Conservation (phyloP, 1,140 invertebrate species). For the Hesperophylax magnus region DNA sequence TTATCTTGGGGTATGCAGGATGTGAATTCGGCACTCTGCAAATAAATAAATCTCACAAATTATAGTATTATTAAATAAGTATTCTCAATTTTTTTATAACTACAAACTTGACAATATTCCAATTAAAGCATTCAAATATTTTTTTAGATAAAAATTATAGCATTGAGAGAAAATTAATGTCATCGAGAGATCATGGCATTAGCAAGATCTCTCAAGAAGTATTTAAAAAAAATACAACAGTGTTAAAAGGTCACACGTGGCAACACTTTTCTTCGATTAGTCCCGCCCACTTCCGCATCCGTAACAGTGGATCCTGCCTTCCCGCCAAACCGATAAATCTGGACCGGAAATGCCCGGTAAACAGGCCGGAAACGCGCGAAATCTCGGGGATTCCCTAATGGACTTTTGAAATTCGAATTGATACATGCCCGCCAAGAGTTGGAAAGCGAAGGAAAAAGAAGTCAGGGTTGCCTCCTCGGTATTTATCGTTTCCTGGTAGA, state of each 20-base stretch:
- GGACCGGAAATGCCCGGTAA: slow-evolving; percentile 52
- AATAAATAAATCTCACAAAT: too few relatives aligned
- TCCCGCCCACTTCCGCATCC: slow-evolving; percentile 50
- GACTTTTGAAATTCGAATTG: slow-evolving; percentile 58
- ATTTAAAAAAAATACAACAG: neutral
- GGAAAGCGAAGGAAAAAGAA: neutral
- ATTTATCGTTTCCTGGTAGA: slow-evolving; percentile 37
- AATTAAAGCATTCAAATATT: too few relatives aligned
- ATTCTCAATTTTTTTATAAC: too few relatives aligned
- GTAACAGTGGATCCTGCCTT: slow-evolving; percentile 30
- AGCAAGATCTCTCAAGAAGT: too few relatives aligned
- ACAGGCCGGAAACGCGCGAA: slow-evolving; percentile 47
- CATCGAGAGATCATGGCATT: too few relatives aligned
- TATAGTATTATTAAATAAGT: too few relatives aligned
- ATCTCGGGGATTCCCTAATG: slow-evolving; percentile 55
- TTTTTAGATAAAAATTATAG: too few relatives aligned
- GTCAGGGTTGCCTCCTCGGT: neutral
- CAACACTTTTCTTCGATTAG: slow-evolving; percentile 35
- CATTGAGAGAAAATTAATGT: too few relatives aligned
- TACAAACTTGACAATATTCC: too few relatives aligned
- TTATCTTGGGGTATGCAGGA: too few relatives aligned
- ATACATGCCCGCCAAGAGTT: slow-evolving; percentile 42
- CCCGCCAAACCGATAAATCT: slow-evolving; percentile 55
- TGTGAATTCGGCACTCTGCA: too few relatives aligned
- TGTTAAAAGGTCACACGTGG: slow-evolving; percentile 35